phyloP scores from a whole-genome alignment of 2,888 invertebrate genomes.

The Agrilus mali region DNA sequence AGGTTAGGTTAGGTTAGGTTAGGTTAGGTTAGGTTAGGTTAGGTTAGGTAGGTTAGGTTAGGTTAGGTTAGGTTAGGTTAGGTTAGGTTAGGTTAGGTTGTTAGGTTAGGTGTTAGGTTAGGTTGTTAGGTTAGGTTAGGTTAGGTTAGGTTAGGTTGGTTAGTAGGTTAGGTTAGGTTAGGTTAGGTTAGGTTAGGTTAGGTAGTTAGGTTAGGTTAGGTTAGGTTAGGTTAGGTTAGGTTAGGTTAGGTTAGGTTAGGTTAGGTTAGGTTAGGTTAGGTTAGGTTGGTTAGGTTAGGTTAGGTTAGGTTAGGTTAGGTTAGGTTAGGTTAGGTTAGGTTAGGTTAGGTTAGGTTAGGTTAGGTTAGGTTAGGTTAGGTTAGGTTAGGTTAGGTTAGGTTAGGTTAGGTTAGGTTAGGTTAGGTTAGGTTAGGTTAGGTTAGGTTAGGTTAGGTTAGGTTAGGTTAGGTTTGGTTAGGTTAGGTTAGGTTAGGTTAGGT shows the following conservation, averaged over 20 bases:
- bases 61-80: slow-evolving; percentile 9
- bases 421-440: slow-evolving; percentile 8
- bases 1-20: slow-evolving; percentile 8
- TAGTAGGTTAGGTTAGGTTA: slow-evolving; percentile 13
- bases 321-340: slow-evolving; percentile 7
- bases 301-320: slow-evolving; percentile 8
- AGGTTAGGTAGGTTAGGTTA: slow-evolving; percentile 9
- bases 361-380: slow-evolving; percentile 7
- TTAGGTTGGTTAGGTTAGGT: background rate
- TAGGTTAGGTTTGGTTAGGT: slow-evolving; percentile 10
- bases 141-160: slow-evolving; percentile 12
- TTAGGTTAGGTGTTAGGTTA: slow-evolving; percentile 7
- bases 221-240: slow-evolving; percentile 6
- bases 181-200: slow-evolving; percentile 7
- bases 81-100: slow-evolving; percentile 8
- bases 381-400: slow-evolving; percentile 8
- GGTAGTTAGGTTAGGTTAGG: slow-evolving; percentile 1
- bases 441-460: slow-evolving; percentile 9
- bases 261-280: slow-evolving; percentile 3
- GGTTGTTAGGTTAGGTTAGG: slow-evolving; percentile 7
- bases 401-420: slow-evolving; percentile 9
- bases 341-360: slow-evolving; percentile 7
- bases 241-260: slow-evolving; percentile 5
- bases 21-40: slow-evolving; percentile 8
- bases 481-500: slow-evolving; percentile 10